These are phyloP conservation scores for Empidonax alnorum DNA, from an alignment of 2,113 vertebrate genomes.

Conservation along the genomic window DNA sequence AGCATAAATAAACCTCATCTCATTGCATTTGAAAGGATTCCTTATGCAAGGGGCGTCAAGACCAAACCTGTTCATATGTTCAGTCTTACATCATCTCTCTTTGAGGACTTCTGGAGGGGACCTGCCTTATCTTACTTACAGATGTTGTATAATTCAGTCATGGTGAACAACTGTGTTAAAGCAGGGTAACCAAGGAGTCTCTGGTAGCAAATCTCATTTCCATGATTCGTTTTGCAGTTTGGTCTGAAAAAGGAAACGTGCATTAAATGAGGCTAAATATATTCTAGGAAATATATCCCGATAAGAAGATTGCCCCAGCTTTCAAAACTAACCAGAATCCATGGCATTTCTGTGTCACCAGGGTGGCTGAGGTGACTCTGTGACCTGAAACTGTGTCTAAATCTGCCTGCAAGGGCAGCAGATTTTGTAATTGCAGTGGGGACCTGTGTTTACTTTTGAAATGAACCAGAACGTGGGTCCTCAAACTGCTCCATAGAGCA, in stretches of 20 bases:
- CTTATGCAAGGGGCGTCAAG: not conserved
- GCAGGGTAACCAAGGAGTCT: not conserved
- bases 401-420: not conserved
- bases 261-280: not conserved
- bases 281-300: not conserved
- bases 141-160: rapidly evolving
- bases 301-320: not conserved
- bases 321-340: not conserved
- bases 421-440: not conserved
- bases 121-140: not conserved
- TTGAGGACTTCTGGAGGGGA: not conserved
- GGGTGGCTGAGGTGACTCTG: not conserved
- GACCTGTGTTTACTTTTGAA: conserved; percentile 34
- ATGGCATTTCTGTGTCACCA: not conserved
- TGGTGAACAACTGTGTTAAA: not conserved
- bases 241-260: not conserved
- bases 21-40: not conserved
- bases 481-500: not conserved
- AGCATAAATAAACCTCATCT: not conserved
- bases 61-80: not conserved
- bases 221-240: not conserved
- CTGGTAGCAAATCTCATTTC: not conserved
- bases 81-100: not conserved
- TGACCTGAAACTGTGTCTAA: conserved; percentile 32
- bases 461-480: not conserved